Conservation (phyloP, 2,797 vertebrate genomes). For the Macrochelys suwanniensis region DNA sequence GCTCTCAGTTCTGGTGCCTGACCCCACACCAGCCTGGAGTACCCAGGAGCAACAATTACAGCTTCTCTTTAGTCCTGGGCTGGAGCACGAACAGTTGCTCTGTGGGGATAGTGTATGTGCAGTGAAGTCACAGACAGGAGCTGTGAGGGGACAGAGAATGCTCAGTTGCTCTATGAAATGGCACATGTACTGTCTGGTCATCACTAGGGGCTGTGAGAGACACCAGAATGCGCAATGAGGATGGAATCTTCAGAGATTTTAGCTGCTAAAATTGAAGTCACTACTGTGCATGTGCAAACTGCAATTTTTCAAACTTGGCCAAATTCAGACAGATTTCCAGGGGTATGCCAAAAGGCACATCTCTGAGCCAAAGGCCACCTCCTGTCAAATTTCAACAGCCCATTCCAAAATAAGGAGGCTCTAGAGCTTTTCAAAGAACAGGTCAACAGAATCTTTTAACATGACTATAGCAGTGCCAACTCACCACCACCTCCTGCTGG, state of each 20-base stretch:
- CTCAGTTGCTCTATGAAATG: not conserved
- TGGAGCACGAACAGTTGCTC: not conserved
- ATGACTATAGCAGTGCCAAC: too few species aligned
- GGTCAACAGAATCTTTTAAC: not conserved
- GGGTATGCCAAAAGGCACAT: not conserved
- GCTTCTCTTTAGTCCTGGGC: not conserved
- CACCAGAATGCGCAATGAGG: not conserved
- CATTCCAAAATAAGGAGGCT: not conserved
- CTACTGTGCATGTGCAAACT: not conserved
- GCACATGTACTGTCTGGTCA: not conserved
- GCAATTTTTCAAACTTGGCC: not conserved
- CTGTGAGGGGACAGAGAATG: not conserved
- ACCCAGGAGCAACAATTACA: not conserved
- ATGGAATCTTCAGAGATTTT: not conserved
- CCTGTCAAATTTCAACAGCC: not conserved
- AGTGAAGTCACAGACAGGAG: not conserved
- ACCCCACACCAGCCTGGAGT: not conserved
- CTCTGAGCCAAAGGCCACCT: not conserved
- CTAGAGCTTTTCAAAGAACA: not conserved
- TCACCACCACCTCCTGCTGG: too few species aligned
- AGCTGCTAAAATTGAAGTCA: not conserved
- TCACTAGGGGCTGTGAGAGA: not conserved
- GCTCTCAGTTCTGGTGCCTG: not conserved
- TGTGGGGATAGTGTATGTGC: not conserved
- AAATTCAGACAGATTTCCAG: not conserved